Percentiles rank a stretch among this genome's conserved stretches.
These are phyloP conservation scores for Eucidaris tribuloides DNA, from an alignment of 35 echinoderm and acorn worm genomes.

Conservation along the genomic window DNA sequence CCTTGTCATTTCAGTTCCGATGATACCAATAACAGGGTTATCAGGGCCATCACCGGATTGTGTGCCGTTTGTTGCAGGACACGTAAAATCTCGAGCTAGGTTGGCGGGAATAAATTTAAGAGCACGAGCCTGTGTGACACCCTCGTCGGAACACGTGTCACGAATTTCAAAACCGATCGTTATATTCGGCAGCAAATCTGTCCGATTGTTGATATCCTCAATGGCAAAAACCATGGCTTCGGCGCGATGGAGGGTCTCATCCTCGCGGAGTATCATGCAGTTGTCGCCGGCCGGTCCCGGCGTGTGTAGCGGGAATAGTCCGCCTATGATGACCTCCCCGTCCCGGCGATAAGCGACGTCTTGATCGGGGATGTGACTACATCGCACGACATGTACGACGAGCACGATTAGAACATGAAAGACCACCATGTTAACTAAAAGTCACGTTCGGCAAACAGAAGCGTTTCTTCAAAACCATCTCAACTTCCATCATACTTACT, in stretches of 20 bases:
- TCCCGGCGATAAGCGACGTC: neutral
- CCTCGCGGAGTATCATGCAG: neutral
- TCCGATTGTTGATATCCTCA: neutral
- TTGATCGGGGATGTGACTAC: too few relatives aligned
- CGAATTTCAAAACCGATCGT: slow-evolving; percentile 37
- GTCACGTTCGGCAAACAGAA: too few relatives aligned
- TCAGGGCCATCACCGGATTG: neutral
- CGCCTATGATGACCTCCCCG: slow-evolving; percentile 29
- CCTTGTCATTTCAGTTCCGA: too few relatives aligned
- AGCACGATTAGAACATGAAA: too few relatives aligned
- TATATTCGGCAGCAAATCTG: slow-evolving; percentile 1
- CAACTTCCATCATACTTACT: too few relatives aligned
- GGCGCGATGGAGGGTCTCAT: neutral
- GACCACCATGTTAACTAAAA: too few relatives aligned
- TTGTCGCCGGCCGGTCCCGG: neutral
- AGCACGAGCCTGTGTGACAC: neutral
- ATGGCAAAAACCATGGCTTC: slow-evolving; percentile 42
- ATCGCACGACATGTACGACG: too few relatives aligned
- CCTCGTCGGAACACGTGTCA: neutral
- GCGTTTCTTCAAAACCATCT: too few relatives aligned
- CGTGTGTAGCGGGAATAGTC: slow-evolving; percentile 12
- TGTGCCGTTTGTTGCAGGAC: neutral
- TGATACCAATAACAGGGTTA: neutral
- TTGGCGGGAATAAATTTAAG: neutral
- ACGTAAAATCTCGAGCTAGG: neutral